Conservation (phyloP, 2,888 invertebrate species). For the Drosophila mulleri region DNA sequence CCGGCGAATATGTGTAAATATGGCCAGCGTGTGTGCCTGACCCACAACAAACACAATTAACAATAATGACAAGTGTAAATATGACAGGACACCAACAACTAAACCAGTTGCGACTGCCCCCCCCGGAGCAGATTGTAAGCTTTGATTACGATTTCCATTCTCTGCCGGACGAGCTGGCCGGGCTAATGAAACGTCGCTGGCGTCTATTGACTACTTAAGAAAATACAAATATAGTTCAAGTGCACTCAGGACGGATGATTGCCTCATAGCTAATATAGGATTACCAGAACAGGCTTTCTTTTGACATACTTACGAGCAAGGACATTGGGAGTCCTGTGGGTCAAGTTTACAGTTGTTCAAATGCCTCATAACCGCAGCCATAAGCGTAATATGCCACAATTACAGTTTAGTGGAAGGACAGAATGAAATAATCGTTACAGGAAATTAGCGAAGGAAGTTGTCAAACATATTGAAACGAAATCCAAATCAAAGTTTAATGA, state of each 20-base stretch:
- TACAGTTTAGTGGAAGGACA: slow-evolving; percentile 23
- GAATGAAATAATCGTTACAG: neutral
- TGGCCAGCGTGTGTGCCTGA: slow-evolving; percentile 51
- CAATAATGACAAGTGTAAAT: slow-evolving; percentile 79
- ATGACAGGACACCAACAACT: slow-evolving; percentile 48
- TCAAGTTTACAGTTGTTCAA: slow-evolving; percentile 43
- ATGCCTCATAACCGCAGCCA: neutral
- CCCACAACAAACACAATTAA: slow-evolving; percentile 75
- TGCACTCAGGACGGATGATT: slow-evolving; percentile 17
- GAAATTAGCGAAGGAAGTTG: neutral
- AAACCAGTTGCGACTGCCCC: slow-evolving; percentile 5
- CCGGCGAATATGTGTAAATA: slow-evolving; percentile 58
- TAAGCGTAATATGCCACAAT: slow-evolving; percentile 34
- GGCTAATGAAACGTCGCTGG: slow-evolving; percentile 52
- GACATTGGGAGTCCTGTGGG: slow-evolving; percentile 51
- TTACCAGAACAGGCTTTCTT: slow-evolving; percentile 17
- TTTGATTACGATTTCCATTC: slow-evolving; percentile 49
- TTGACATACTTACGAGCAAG: slow-evolving; percentile 37
- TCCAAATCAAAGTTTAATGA: neutral
- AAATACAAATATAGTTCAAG: slow-evolving; percentile 64
- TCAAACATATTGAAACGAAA: slow-evolving; percentile 15
- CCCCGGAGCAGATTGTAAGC: slow-evolving; percentile 56
- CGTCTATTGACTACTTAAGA: slow-evolving; percentile 52
- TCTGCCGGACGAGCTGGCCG: neutral
- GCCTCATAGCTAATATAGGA: slow-evolving; percentile 20